Evolutionary conservation across 2,888 invertebrate species (phyloP).

Genomic region (Acrobasis consociella): DNA sequence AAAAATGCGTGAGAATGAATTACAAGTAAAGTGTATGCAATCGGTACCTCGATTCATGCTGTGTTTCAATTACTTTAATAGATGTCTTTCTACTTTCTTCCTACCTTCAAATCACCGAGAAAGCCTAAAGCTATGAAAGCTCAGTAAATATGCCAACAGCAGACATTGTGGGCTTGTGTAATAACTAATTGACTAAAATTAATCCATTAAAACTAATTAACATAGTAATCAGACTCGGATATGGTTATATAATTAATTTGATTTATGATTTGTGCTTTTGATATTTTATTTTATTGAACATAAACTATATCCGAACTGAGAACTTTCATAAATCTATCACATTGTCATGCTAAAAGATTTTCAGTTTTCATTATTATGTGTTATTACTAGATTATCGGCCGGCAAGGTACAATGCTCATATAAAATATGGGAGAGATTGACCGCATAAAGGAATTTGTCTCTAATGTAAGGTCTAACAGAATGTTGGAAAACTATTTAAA

Average conservation of each 20-base stretch:
- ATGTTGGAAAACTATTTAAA: too few species aligned
- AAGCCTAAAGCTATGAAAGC: slow-evolving; percentile 31
- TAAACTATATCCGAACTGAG: neutral
- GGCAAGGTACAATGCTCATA: too few species aligned
- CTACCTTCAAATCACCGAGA: slow-evolving; percentile 23
- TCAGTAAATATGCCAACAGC: neutral
- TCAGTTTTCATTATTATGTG: too few species aligned
- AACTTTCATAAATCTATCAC: neutral
- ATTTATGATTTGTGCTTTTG: neutral
- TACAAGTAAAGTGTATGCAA: too few species aligned
- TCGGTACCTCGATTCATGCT: neutral
- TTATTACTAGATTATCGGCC: too few species aligned
- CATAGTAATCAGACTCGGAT: neutral
- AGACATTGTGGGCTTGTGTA: neutral
- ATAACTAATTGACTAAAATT: neutral
- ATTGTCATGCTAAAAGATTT: neutral
- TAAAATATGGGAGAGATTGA: too few species aligned
- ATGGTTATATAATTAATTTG: neutral
- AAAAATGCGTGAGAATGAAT: too few species aligned
- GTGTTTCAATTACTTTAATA: slow-evolving; percentile 14
- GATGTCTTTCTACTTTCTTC: slow-evolving; percentile 26
- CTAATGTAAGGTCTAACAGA: too few species aligned
- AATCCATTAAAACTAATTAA: neutral
- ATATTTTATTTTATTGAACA: neutral
- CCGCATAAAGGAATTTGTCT: too few species aligned